Evolutionary conservation across 2,888 invertebrate genomes (phyloP), one percentile per base, ranked within the genome.

Genomic region (Peribatodes rhomboidaria): DNA sequence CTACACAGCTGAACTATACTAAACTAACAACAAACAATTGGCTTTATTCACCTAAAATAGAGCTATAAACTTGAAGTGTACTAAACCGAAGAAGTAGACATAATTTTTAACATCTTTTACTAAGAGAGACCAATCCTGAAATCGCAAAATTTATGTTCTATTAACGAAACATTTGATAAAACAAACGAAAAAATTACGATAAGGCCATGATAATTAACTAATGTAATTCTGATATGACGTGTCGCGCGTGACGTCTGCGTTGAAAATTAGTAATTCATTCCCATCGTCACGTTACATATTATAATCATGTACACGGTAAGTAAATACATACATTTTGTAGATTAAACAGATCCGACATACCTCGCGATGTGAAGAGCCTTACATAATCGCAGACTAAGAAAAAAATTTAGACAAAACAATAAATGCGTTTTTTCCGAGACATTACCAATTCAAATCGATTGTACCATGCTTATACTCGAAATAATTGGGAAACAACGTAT

Each of bases 281-380:
- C 37, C 22, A n/a, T 20, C 41, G 50, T 50, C 58, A 58, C 58
- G 50, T 58, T 58, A 50, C 58, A 58, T 58, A 33, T 41, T 59
- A 59, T 42, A 59, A 59, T 59, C 33, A 44, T 52, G 35, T 59
- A 59, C 44, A 50, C 52, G 59, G 52, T 52, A 52, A 59, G 44
- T 59, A 44, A 59, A 59, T 59, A 59, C 52, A 35, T 52, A 52
- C 49, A 57, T 49, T 49, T 22, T 52, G 42, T 42, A 52, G 50
- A 59, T 52, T 59, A 50, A 59, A 59, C 44, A 59, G 20, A 59
- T 52, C 42, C 42, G 20, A 52, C 59, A 44, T 52, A 59, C 52
- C 33, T 59, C 39, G 13, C 31, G 44, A 55, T 16, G n/a, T 59
- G 42, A 44, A 59, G 50, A 52, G 31, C 22, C 52, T 42, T 35